phyloP scores from a whole-genome alignment of 2,113 vertebrate species.

The Limnothrissa miodon region DNA sequence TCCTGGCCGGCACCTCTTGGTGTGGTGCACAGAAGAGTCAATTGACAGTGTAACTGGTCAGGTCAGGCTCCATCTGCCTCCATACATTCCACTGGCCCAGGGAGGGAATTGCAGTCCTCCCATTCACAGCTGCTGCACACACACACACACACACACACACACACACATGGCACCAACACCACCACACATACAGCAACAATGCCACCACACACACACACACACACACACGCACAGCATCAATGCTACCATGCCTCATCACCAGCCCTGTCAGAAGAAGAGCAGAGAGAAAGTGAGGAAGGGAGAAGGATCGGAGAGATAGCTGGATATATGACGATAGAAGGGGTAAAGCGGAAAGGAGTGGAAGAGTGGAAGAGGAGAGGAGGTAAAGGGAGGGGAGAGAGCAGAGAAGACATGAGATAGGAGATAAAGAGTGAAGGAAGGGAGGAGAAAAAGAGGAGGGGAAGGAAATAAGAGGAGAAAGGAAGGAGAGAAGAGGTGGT shows the following conservation, averaged over 20 bases:
- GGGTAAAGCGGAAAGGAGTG: constrained; percentile 5
- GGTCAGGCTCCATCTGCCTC: constrained; percentile 55
- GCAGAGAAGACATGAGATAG: neutral
- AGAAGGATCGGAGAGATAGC: neutral
- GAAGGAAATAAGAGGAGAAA: neutral
- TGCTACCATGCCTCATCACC: neutral
- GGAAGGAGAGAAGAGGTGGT: neutral
- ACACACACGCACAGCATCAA: neutral
- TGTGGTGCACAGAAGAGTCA: constrained; percentile 19
- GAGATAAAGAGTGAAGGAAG: neutral
- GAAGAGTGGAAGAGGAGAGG: neutral
- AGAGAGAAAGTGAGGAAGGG: neutral
- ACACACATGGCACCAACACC: neutral
- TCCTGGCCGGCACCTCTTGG: neutral
- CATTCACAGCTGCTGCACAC: constrained; percentile 47
- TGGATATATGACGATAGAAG: too few relatives aligned
- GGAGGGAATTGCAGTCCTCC: constrained; percentile 42
- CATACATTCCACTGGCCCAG: constrained; percentile 46
- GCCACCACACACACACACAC: too few relatives aligned
- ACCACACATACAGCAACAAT: too few relatives aligned
- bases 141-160: too few relatives aligned
- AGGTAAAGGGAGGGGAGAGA: neutral
- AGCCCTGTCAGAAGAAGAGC: neutral
- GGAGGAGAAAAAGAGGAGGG: neutral
- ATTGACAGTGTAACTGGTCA: constrained; percentile 47